Conservation (phyloP, 2,113 vertebrate genomes). For the Conger conger region DNA sequence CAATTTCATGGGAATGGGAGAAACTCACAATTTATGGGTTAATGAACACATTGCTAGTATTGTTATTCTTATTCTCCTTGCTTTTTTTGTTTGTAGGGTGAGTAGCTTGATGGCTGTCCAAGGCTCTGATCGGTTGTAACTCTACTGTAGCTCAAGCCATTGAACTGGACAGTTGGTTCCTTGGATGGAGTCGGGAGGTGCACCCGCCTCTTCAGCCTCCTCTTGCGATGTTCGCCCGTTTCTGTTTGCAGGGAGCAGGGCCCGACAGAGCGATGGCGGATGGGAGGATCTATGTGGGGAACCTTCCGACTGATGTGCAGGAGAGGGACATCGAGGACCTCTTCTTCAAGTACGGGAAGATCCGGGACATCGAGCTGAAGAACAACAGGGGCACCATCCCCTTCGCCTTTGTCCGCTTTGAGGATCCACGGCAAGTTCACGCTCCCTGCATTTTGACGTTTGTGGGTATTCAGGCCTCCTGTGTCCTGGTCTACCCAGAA, state of each 20-base stretch:
- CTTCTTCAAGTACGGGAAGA: conserved; percentile 86
- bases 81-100: not conserved
- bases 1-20: not conserved
- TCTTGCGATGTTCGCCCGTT: not conserved
- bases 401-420: conserved; percentile 78
- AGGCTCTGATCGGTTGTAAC: not conserved
- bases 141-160: not conserved
- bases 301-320: conserved; percentile 84
- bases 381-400: conserved; percentile 85
- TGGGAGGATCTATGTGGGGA: conserved; percentile 79
- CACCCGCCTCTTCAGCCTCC: not conserved
- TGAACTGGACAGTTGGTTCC: not conserved
- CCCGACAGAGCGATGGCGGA: conserved; percentile 30
- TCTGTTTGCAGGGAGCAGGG: conserved; percentile 17
- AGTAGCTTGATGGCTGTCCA: not conserved
- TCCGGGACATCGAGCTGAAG: conserved; percentile 87
- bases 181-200: not conserved
- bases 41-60: not conserved
- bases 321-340: conserved; percentile 86
- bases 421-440: conserved; percentile 72
- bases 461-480: not conserved
- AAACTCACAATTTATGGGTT: not conserved
- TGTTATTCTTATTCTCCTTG: not conserved
- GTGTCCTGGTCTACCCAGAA: not conserved
- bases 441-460: not conserved